Evolutionary conservation across 2,888 invertebrate species (phyloP), one percentile per base, ranked within the genome.

Genomic region (Helicoverpa assulta): DNA sequence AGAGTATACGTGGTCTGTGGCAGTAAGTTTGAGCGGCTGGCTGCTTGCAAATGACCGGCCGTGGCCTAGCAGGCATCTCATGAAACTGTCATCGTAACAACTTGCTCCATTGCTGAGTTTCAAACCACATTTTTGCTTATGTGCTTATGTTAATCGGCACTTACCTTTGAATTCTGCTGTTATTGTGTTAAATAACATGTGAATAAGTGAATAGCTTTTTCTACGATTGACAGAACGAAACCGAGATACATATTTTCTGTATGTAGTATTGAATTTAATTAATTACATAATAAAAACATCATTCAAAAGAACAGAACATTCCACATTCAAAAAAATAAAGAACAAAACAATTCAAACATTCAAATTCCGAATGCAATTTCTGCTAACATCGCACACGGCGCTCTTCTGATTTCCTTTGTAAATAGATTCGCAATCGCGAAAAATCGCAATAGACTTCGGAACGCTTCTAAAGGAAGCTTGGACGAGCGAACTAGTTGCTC

Each of bases 71-170:
- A 65, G 73, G 73, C 60, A 63, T 83, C 84, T 85, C 84, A 86
- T 86, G 81, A 88, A 87, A 86, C 82, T 86, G 87, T 81, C 86
- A 84, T 86, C 81, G 74, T 40, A 76, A 64, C 61, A 73, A 83
- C 80, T 80, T 82, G 63, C 73, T 76, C 72, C 60, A 59, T 58
- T 53, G 50, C 50, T 54, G 68, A 43, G 72, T 70, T 74, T 60
- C 29, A 5, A 2, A 63, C 54, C 3, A 58, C 21, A 76, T 78
- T 83, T 84, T 81, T 81, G 75, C 70, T 66, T 59, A 70, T 47
- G 71, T 58, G 58, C 18, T 8, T 50, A 37, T 26, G 7, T 51
- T 51, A n/a, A 26, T 52, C 10, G 21, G 16, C 16, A 8, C 47
- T 56, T 26, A 52, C 52, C 71, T 43, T 21, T 70, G 14, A 53